Evolutionary conservation across 2,888 invertebrate species (phyloP).

Genomic region (Cinara cedri): DNA sequence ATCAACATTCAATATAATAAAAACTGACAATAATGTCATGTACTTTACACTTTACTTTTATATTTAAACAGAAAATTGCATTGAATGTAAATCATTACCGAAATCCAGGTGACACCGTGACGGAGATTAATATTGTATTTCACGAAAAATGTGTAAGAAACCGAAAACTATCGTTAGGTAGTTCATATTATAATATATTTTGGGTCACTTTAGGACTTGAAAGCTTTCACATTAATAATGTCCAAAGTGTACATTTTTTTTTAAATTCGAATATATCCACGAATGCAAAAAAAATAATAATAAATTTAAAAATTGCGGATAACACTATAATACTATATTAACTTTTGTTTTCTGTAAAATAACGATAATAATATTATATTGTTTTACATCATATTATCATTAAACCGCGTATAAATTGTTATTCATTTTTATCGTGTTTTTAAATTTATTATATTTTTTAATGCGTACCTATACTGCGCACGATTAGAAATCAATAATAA

Average conservation of each 20-base stretch:
- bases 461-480: no score
- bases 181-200: slow-evolving; percentile 1
- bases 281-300: background rate
- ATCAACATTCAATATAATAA: no score
- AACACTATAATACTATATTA: background rate
- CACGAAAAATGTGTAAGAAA: slow-evolving; percentile 3
- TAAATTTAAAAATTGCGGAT: background rate
- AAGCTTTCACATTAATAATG: background rate
- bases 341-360: background rate
- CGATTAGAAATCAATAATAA: no score
- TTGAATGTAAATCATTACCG: no score
- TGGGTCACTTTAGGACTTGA: slow-evolving; percentile 12
- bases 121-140: background rate
- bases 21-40: no score
- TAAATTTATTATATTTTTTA: no score
- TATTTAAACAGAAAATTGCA: no score
- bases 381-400: no score
- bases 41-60: no score
- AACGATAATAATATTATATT: background rate
- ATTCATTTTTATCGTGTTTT: no score
- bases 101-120: background rate
- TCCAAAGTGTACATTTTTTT: background rate
- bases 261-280: no score
- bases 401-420: no score
- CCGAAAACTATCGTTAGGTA: background rate